Evolutionary conservation across 2,113 vertebrate species (phyloP), one percentile per base, ranked within the genome.

Genomic region (Oreochromis spilurus): DNA sequence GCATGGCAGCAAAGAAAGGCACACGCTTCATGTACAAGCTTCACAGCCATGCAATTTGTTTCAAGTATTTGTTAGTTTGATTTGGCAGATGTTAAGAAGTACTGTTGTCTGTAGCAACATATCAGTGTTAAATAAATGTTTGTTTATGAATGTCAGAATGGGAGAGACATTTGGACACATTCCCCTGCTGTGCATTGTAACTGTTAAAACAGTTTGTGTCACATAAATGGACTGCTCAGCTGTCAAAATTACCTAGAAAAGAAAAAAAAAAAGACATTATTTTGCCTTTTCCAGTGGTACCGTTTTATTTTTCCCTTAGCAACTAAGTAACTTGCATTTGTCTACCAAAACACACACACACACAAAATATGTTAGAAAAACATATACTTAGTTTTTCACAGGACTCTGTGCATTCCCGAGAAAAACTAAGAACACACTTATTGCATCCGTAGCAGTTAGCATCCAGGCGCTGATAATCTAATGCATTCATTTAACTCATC

Each of bases 361-460:
- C 36, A 14, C 2, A 1, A 16, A 13, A 29, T 58, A 16, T 58
- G 26, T 9, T 29, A 17, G 14, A 24, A 43, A 45, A 45, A 16
- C 21, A 9, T 24, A 5, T 26, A 24, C 13, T 1, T 24, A 16
- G 36, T 72, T 3, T 26, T 45, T 72, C 8, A 26, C 21, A 43
- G 65, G 65, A 14, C 3, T 38, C 13, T 9, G 13, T 31, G 17
- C 9, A 65, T 12, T 40, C n/a, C n/a, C 0, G 3, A 24, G 38
- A 72, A 45, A 45, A 45, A 72, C 21, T 10, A 10, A 72, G 16
- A 26, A 26, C 40, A 72, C 8, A 26, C 40, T 54, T 54, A 54
- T 5, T 54, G 9, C 19, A 45, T 26, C 8, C 43, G 9, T 0
- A 70, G 65, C 36, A 72, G 3, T 43, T 72, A 45, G 67, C 21